Base-by-base conservation (phyloP, 2,888 invertebrate species). In the Lochmaea capreae region DNA sequence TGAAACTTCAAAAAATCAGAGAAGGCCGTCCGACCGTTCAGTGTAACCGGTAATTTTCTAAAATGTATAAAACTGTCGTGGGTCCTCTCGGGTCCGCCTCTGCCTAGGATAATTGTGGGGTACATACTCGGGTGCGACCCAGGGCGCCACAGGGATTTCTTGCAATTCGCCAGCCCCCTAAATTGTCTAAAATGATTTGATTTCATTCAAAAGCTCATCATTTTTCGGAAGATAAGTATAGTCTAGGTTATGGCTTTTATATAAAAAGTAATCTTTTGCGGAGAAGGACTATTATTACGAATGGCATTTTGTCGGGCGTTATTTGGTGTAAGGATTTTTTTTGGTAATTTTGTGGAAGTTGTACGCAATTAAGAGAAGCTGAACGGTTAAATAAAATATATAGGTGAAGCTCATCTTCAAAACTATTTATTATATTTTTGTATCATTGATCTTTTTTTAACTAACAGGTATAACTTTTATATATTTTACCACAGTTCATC, bases 41-140 rank as follows among this genome's bases (percentile, higher is more conserved):
- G 68, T 75, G 75, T 79, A 84, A 80, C 83, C 82, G 73, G 79
- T 80, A 83, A 84, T 84, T 84, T 83, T 81, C 83, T 83, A 83
- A 83, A 83, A 82, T 81, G 83, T 84, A 84, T 82, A 82, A 80
- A 84, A 84, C 80, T 82, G 82, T 82, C 82, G 78, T 74, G 76
- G 73, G 77, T 78, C 74, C 72, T 69, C 72, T 65, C 70, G 75
- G 76, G 63, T 76, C 79, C 80, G 79, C 77, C 79, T 79, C 74
- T 78, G 75, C 68, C 71, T 75, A 67, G 77, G 75, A 78, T 83
- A 83, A 83, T 82, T 83, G 82, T 77, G 81, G 82, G 82, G 78
- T 83, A 74, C 72, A 77, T 80, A 78, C 81, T 78, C 82, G 81
- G 83, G 82, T 81, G 81, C 83, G 78, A 75, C 82, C 82, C 81